Conservation (phyloP, 2,797 vertebrate genomes). For the Siniperca undulata region DNA sequence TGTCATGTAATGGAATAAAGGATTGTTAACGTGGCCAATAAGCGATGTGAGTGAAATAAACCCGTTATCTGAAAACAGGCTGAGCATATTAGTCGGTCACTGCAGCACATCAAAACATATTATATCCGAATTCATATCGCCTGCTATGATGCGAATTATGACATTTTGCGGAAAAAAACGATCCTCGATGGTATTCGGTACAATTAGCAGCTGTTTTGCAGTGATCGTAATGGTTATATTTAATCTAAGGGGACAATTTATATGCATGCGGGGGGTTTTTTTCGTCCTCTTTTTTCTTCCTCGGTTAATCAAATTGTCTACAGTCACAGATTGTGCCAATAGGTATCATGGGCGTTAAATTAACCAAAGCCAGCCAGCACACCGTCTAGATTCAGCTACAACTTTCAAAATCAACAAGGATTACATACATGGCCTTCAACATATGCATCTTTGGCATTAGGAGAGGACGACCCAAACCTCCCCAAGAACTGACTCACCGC, state of each 20-base stretch:
- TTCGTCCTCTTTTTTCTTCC: slow-evolving; percentile 24
- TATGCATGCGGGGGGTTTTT: slow-evolving; percentile 31
- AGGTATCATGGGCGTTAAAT: slow-evolving; percentile 45
- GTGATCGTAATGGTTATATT: background rate
- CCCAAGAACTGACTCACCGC: slow-evolving; percentile 87
- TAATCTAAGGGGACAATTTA: slow-evolving; percentile 39
- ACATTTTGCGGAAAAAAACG: slow-evolving; percentile 28
- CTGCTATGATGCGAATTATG: slow-evolving; percentile 42
- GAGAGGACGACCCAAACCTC: slow-evolving; percentile 45
- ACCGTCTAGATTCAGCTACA: slow-evolving; percentile 35
- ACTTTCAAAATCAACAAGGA: slow-evolving; percentile 49
- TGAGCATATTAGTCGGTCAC: slow-evolving; percentile 75
- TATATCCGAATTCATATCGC: slow-evolving; percentile 44
- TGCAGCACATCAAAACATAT: slow-evolving; percentile 80
- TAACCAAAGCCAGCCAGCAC: background rate
- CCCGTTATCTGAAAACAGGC: slow-evolving; percentile 38
- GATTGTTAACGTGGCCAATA: slow-evolving; percentile 1
- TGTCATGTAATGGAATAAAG: background rate
- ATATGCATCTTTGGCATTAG: slow-evolving; percentile 65
- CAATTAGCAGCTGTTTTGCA: background rate
- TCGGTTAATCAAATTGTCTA: slow-evolving; percentile 73
- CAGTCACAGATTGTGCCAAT: slow-evolving; percentile 45
- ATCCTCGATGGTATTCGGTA: background rate
- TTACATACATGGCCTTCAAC: slow-evolving; percentile 63
- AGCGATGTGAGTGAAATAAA: slow-evolving; percentile 31